Evolutionary conservation across 2,888 invertebrate genomes (phyloP), one percentile per base, ranked within the genome.

Genomic region (Drosophila mimetica): DNA sequence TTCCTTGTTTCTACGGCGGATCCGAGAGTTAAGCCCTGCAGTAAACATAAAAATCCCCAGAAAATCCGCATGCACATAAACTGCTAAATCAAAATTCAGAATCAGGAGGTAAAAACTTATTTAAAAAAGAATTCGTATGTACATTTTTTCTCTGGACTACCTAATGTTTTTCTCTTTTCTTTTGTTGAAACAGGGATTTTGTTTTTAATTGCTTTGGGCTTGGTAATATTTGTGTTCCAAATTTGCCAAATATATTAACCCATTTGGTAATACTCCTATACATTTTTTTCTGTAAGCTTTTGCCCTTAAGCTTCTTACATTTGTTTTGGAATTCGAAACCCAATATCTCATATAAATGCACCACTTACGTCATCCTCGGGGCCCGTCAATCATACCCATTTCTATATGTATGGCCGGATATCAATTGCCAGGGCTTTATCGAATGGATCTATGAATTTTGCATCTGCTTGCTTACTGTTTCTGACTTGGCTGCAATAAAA

Each of bases 1-100:
- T 51, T 69, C 37, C 42, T 34, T 58, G 34, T 41, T 57, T 50
- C 32, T 30, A 25, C 11, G 18, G 16, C 48, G 66, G 64, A 73
- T 55, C 65, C 55, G 16, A 47, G 66, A 47, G 66, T 44, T 59
- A 76, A 86, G 59, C 74, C 81, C 81, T 74, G 74, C 65, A 71
- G 71, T 76, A 82, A 86, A 84, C 78, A 82, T 74, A 71, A 59
- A 84, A 86, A 74, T 71, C 66, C 75, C 61, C 20, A 48, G 41
- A 22, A 67, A 67, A 66, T 52, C 58, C 54, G 72, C 72, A 74
- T 67, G 44, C 50, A 46, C 47, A 64, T 57, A 25, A 66, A 53
- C 58, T 51, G 63, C 79, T 73, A 75, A 83, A 78, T 74, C 71
- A 80, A 76, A 80, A 32, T 53, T 30, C 46, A 52, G 44, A 20